Evolutionary conservation across 2,113 vertebrate species (phyloP), one percentile per base, ranked within the genome.

Genomic region (Cyphomyrus discorhynchus): DNA sequence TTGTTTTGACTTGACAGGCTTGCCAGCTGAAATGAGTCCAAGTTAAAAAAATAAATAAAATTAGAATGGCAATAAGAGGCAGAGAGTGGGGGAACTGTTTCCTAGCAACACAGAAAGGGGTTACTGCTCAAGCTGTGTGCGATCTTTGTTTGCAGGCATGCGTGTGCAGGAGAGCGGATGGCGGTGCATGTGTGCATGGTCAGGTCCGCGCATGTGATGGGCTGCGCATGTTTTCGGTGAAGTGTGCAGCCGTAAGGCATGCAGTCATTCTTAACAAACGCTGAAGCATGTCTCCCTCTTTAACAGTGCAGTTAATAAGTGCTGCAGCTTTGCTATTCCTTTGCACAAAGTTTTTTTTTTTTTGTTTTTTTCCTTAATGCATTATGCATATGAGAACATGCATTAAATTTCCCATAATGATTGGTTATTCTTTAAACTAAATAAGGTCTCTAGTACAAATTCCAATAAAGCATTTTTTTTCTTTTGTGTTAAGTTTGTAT

Each of bases 91-190:
- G 88, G 91, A 92, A 92, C 92, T 94, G 96, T 96, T 95, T 92
- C 96, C 95, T 96, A 96, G 96, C 96, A 96, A 96, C 96, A 92
- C 94, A 89, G 92, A 93, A 93, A 93, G 92, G 91, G 88, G 93
- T 91, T 93, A 92, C 95, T 93, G 91, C 91, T 93, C 92, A 90
- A 90, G 90, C 89, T 86, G 70, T 24, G 86, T 90, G 89, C 88
- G 52, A 80, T 42, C 53, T 90, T 42, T 89, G 88, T 89, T 17
- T 91, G 47, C 46, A 77, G 35, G 39, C 58, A 70, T 90, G 88
- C 90, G 19, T 91, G 62, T 9, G n/a, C 83, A 86, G 86, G 50
- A 62, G 87, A 84, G 87, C 50, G 45, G 83, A 62, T 35, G 27
- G 52, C 80, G 77, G 49, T 21, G 31, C 47, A 87, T 47, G 90